Conservation (phyloP, 2,888 invertebrate genomes). For the Neocrepidodera transversa region DNA sequence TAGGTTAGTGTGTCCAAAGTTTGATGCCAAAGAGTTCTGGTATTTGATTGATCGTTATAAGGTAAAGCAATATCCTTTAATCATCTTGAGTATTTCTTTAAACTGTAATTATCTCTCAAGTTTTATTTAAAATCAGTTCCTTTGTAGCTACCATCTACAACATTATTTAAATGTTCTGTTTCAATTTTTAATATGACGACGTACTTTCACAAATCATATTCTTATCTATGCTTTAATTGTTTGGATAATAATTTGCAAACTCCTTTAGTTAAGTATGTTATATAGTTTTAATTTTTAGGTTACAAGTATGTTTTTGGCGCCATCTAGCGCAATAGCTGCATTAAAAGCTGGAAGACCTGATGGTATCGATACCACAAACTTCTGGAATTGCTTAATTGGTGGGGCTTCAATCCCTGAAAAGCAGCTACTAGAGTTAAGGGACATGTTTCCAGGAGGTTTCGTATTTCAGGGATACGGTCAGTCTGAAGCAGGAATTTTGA, state of each 20-base stretch:
- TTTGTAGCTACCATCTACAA: too few species aligned
- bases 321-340: slow-evolving; percentile 48
- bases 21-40: slow-evolving; percentile 47
- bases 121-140: too few species aligned
- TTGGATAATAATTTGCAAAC: too few species aligned
- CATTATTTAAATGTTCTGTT: too few species aligned
- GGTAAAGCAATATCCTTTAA: slow-evolving; percentile 36
- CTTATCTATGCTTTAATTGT: too few species aligned
- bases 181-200: too few species aligned
- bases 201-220: too few species aligned
- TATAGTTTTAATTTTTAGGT: slow-evolving; percentile 43
- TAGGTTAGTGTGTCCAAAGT: slow-evolving; percentile 45
- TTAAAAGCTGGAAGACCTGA: slow-evolving; percentile 52
- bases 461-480: slow-evolving; percentile 53
- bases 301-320: slow-evolving; percentile 46
- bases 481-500: slow-evolving; percentile 53
- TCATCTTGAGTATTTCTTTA: not conserved
- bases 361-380: slow-evolving; percentile 49
- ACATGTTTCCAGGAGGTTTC: slow-evolving; percentile 54
- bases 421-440: slow-evolving; percentile 47
- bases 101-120: too few species aligned
- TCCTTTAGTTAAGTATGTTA: too few species aligned
- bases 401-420: slow-evolving; percentile 50
- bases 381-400: slow-evolving; percentile 47
- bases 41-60: slow-evolving; percentile 49